A percentile compares a stretch with the other conserved stretches of the same genome.
Conservation (phyloP, 2,113 vertebrate species). For the Rhinoderma darwinii region DNA sequence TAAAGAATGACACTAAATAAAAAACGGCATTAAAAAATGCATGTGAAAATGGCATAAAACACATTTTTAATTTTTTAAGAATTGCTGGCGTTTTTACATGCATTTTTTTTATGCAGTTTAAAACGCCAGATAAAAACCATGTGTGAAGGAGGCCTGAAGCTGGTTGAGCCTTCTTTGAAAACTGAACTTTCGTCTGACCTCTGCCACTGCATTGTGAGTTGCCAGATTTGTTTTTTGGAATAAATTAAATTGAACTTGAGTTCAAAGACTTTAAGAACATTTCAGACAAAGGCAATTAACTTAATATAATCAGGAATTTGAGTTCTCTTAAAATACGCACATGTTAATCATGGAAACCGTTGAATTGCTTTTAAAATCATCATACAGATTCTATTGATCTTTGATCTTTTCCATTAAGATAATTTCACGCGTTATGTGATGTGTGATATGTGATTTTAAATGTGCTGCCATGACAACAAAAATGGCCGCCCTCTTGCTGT, state of each 20-base stretch:
- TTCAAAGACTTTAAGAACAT: conserved; percentile 32
- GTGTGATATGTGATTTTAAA: not conserved
- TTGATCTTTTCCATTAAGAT: conserved; percentile 11
- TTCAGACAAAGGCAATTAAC: conserved; percentile 14
- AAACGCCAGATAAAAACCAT: too few species aligned
- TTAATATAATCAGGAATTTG: conserved; percentile 7
- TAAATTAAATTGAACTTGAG: conserved; percentile 2
- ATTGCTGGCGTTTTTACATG: too few species aligned
- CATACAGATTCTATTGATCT: not conserved
- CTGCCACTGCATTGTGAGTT: conserved; percentile 15
- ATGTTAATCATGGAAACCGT: conserved; percentile 12
- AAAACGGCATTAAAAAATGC: too few species aligned
- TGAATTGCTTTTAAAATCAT: not conserved
- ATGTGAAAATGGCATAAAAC: too few species aligned
- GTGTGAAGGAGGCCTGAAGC: too few species aligned
- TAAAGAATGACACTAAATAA: too few species aligned
- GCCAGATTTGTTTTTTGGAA: conserved; percentile 29
- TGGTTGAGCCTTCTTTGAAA: not conserved
- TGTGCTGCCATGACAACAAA: not conserved
- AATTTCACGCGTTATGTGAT: conserved; percentile 19
- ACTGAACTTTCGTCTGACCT: conserved; percentile 21
- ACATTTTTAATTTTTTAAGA: too few species aligned
- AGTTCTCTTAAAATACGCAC: not conserved
- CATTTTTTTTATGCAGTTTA: too few species aligned
- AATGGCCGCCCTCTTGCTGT: not conserved